These are phyloP conservation scores for Cygnus buccinator DNA, from an alignment of 2,113 vertebrate species.

Conservation along the genomic window DNA sequence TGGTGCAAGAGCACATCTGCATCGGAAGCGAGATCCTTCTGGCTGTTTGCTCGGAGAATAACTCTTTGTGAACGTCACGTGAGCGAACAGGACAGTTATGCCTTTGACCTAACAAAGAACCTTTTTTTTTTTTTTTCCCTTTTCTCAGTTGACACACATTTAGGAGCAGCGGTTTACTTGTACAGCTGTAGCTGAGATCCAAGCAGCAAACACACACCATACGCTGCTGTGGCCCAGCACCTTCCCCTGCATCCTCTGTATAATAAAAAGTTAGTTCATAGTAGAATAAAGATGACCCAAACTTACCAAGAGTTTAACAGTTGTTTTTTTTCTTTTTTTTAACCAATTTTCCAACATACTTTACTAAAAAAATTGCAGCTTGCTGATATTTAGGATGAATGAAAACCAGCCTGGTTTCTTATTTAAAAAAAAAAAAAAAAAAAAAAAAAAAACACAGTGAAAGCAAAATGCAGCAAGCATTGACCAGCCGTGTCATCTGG, in stretches of 20 bases:
- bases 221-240: neutral
- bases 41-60: neutral
- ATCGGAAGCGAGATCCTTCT: neutral
- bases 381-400: neutral
- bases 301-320: neutral
- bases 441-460: neutral
- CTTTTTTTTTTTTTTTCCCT: neutral
- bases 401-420: neutral
- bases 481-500: neutral
- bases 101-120: neutral
- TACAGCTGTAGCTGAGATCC: slow-evolving; percentile 8
- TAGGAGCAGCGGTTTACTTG: neutral
- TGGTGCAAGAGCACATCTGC: neutral
- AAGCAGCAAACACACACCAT: neutral
- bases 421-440: neutral
- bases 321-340: neutral
- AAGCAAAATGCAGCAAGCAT: neutral
- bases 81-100: neutral
- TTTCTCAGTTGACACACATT: neutral
- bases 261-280: neutral
- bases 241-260: neutral
- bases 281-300: neutral
- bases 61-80: neutral
- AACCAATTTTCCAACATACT: neutral
- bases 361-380: neutral